Base-by-base conservation (phyloP, 2,888 invertebrate species). In the Latheticus oryzae region DNA sequence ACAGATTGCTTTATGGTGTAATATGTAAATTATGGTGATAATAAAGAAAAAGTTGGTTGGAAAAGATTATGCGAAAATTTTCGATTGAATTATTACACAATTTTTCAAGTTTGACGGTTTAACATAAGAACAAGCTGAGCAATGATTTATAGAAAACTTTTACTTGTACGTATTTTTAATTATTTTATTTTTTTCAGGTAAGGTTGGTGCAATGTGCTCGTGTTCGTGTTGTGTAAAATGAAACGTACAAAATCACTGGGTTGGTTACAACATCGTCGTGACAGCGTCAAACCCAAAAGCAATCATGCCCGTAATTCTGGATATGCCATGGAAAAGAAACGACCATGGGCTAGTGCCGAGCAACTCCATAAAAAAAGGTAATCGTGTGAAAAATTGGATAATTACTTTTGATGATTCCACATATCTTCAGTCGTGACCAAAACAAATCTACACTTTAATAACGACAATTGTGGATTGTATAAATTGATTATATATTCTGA, bases 311-410 rank as follows among this genome's bases (percentile, higher is more conserved):
- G 37, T 12, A 45, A 32, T 33, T 45, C 19, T 28, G 32, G 30
- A 61, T 45, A 47, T 40, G 21, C n/a, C 42, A 12, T 8, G 32
- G 45, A 53, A 21, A 17, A 17, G 24, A 58, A 42, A 17, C 28
- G 64, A 8, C 57, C 55, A 9, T 63, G 63, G 61, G 51, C 55
- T 5, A 64, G 64, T 28, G 58, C 56, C 1, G 64, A 64, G 11
- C 61, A 63, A 21, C 58, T 63, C 12, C 54, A 52, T 33, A 64
- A 59, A 35, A 61, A 64, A 64, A 63, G 64, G 63, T 64, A 63
- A 51, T 15, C 23, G 35, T 35, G n/a, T 17, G 11, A 33, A 11
- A 30, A 30, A 33, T 38, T 23, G 12, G 35, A 9, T 24, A 45
- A 45, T 45, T 45, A 45, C 12, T 5, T 3, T 19, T 12, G 45